These are phyloP conservation scores for Ahaetulla prasina DNA, from an alignment of 2,113 vertebrate genomes.

Conservation along the genomic window DNA sequence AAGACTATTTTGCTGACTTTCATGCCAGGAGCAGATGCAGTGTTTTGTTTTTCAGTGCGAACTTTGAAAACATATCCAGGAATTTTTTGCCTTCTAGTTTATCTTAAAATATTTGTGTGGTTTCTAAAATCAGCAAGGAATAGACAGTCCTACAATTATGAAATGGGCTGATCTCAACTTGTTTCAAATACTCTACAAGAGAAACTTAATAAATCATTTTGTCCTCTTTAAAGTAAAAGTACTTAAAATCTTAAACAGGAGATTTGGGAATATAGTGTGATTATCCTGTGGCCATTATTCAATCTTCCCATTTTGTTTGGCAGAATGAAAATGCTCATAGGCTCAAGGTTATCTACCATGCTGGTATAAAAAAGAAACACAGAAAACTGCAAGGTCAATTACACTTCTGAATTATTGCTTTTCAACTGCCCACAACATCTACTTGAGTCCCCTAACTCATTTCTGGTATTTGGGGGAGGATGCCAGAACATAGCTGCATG, in stretches of 20 bases:
- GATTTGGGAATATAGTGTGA: constrained; percentile 41
- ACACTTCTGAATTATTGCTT: neutral
- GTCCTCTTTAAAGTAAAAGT: constrained; percentile 2
- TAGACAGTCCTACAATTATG: neutral
- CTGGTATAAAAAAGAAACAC: neutral
- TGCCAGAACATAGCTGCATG: neutral
- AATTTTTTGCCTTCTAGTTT: constrained; percentile 46
- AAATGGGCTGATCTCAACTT: constrained; percentile 14
- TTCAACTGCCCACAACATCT: neutral
- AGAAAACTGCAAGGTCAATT: neutral
- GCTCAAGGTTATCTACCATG: neutral
- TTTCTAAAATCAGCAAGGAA: constrained; percentile 28
- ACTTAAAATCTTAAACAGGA: constrained; percentile 26
- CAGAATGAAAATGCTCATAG: neutral
- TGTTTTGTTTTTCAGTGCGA: constrained; percentile 15
- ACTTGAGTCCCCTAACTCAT: neutral
- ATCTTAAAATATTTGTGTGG: constrained; percentile 44
- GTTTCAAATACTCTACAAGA: constrained; percentile 9
- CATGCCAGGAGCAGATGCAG: constrained; percentile 60
- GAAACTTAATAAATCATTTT: neutral
- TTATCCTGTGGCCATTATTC: constrained; percentile 36
- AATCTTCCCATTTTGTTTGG: constrained; percentile 30
- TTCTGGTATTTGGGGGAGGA: neutral
- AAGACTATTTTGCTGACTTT: constrained; percentile 60
- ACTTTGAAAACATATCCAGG: constrained; percentile 60